Percentiles rank a stretch among this genome's conserved stretches.
Conservation (phyloP, 2,797 vertebrate species). For the Acropternis orthonyx region DNA sequence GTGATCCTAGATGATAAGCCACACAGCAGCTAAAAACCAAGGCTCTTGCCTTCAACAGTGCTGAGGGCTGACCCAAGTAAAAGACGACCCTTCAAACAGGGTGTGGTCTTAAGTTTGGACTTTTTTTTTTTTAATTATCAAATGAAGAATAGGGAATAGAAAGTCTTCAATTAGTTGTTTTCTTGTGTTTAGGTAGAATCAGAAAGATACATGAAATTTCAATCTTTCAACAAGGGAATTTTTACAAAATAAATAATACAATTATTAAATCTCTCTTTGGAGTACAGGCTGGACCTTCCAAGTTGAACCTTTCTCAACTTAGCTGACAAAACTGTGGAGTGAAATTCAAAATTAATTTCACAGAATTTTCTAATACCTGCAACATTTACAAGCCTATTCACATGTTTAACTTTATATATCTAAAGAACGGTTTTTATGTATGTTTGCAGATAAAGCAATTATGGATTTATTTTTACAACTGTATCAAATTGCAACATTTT, state of each 20-base stretch:
- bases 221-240: background rate
- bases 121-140: background rate
- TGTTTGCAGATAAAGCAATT: background rate
- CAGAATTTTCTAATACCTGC: background rate
- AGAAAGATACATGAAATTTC: background rate
- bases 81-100: background rate
- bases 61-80: background rate
- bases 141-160: background rate
- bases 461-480: background rate
- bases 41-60: background rate
- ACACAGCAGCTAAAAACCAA: background rate
- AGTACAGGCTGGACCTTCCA: background rate
- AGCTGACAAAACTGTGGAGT: background rate
- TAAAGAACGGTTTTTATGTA: background rate
- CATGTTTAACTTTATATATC: background rate
- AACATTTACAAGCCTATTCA: background rate
- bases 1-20: background rate
- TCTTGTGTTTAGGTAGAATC: background rate
- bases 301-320: background rate
- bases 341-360: background rate
- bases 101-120: background rate
- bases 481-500: background rate
- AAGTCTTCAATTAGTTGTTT: background rate
- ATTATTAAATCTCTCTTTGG: background rate
- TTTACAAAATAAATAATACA: too few species aligned